Percentiles rank a stretch among this genome's conserved stretches.
phyloP scores from a whole-genome alignment of 2,797 vertebrate genomes.

The Ptychadena robeensis region DNA sequence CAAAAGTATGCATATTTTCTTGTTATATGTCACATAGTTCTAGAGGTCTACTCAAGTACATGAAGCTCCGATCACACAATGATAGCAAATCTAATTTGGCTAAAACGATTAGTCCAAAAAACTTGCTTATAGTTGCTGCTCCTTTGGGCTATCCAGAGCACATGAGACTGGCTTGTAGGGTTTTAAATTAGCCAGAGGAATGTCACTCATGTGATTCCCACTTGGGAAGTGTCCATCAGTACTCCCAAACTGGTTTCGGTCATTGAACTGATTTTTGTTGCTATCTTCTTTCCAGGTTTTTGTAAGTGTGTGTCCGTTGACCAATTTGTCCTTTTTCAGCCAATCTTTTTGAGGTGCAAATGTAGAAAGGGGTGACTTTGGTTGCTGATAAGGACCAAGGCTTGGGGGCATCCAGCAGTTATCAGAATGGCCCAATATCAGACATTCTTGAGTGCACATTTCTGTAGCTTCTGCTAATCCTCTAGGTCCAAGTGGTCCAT shows the following conservation, averaged over 20 bases:
- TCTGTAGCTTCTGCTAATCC: conserved; percentile 98
- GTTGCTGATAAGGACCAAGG: conserved; percentile 89
- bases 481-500: conserved; percentile 92
- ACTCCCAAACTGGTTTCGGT: conserved; percentile 92
- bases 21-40: conserved; percentile 87
- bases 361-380: conserved; percentile 91
- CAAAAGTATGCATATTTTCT: conserved; percentile 82
- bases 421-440: conserved; percentile 97
- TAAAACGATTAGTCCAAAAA: conserved; percentile 75
- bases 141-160: conserved; percentile 89
- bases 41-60: conserved; percentile 87
- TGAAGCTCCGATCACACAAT: conserved; percentile 85
- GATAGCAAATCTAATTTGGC: conserved; percentile 86
- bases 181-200: conserved; percentile 96
- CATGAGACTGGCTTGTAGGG: conserved; percentile 90
- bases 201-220: conserved; percentile 89
- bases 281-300: conserved; percentile 95
- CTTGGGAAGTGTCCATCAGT: conserved; percentile 90
- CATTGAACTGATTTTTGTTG: conserved; percentile 91
- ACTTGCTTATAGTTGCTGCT: conserved; percentile 94
- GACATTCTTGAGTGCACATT: conserved; percentile 98
- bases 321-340: conserved; percentile 95
- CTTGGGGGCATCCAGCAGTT: conserved; percentile 99
- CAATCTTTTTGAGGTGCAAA: conserved; percentile 95
- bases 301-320: conserved; percentile 97